phyloP scores from a whole-genome alignment of 2,797 vertebrate species.

The Danio albolineatus region DNA sequence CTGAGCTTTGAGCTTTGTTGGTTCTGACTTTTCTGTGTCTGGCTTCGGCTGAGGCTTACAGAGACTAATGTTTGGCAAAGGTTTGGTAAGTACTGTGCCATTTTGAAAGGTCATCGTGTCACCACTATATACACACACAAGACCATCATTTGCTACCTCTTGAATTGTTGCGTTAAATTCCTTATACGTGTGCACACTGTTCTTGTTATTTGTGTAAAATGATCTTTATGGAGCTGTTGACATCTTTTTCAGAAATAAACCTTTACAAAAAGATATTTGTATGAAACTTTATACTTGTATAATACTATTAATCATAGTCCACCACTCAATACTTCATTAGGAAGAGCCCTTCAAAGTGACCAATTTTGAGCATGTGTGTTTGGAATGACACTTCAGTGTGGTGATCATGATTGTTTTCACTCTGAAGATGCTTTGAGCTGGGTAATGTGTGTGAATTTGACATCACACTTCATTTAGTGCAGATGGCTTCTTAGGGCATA shows the following conservation, averaged over 20 bases:
- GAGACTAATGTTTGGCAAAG: constrained; percentile 22
- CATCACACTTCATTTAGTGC: too few relatives aligned
- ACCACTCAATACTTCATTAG: background rate
- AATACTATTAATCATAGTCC: background rate
- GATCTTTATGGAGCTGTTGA: background rate
- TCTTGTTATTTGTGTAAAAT: constrained; percentile 44
- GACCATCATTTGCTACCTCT: constrained; percentile 66
- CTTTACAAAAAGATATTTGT: too few relatives aligned
- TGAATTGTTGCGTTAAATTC: background rate
- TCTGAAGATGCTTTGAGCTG: too few relatives aligned
- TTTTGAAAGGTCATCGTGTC: constrained; percentile 20
- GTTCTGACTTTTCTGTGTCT: constrained; percentile 38
- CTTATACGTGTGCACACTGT: constrained; percentile 9
- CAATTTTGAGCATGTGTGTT: too few relatives aligned
- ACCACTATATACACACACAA: constrained; percentile 35
- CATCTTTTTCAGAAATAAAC: too few relatives aligned
- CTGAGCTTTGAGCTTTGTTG: constrained; percentile 15
- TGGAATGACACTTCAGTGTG: too few relatives aligned
- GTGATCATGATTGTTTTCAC: too few relatives aligned
- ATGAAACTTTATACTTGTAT: background rate
- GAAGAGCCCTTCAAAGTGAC: too few relatives aligned
- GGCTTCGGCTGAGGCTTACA: background rate
- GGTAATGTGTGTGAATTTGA: too few relatives aligned
- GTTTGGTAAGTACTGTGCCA: constrained; percentile 29
- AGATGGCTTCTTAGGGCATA: too few relatives aligned